Percentiles rank a stretch among this genome's conserved stretches.
Evolutionary conservation across 92 coral and sea anemone genomes (phyloP).

Genomic region (Porites rus): DNA sequence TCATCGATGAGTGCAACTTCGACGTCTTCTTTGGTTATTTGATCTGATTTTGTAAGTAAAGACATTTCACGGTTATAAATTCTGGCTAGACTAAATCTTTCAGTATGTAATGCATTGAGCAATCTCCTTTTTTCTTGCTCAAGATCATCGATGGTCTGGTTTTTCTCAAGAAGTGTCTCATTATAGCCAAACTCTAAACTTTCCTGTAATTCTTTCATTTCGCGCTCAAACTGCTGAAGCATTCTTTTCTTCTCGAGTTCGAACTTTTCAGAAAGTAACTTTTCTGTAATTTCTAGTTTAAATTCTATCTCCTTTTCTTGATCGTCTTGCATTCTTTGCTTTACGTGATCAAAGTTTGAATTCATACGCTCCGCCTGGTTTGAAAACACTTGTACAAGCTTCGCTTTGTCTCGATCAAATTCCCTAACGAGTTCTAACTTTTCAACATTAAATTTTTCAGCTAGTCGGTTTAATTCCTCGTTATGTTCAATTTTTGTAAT

Average conservation of each 20-base stretch:
- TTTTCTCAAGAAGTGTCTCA: slow-evolving; percentile 59
- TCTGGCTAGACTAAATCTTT: slow-evolving; percentile 82
- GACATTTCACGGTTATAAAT: slow-evolving; percentile 79
- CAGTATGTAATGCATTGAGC: slow-evolving; percentile 57
- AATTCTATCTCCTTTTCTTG: slow-evolving; percentile 58
- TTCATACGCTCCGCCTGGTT: slow-evolving; percentile 49
- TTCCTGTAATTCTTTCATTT: slow-evolving; percentile 36
- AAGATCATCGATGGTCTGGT: slow-evolving; percentile 51
- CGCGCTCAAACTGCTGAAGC: slow-evolving; percentile 65
- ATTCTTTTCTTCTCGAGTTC: slow-evolving; percentile 56
- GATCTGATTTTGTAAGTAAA: slow-evolving; percentile 73
- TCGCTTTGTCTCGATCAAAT: slow-evolving; percentile 76
- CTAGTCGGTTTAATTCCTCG: slow-evolving; percentile 41
- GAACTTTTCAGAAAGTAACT: slow-evolving; percentile 61
- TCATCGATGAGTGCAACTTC: slow-evolving; percentile 83
- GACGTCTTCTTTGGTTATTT: slow-evolving; percentile 70
- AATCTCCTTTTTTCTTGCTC: slow-evolving; percentile 67
- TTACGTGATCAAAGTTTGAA: slow-evolving; percentile 47
- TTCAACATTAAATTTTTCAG: slow-evolving; percentile 55
- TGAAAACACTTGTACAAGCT: slow-evolving; percentile 58
- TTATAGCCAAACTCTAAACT: slow-evolving; percentile 36
- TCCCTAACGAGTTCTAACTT: slow-evolving; percentile 61
- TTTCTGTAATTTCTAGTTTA: slow-evolving; percentile 69
- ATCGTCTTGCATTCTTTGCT: slow-evolving; percentile 40
- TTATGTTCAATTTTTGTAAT: slow-evolving; percentile 34